Evolutionary conservation across 1,140 invertebrate genomes (phyloP).

Genomic region (Euwallacea fornicatus): DNA sequence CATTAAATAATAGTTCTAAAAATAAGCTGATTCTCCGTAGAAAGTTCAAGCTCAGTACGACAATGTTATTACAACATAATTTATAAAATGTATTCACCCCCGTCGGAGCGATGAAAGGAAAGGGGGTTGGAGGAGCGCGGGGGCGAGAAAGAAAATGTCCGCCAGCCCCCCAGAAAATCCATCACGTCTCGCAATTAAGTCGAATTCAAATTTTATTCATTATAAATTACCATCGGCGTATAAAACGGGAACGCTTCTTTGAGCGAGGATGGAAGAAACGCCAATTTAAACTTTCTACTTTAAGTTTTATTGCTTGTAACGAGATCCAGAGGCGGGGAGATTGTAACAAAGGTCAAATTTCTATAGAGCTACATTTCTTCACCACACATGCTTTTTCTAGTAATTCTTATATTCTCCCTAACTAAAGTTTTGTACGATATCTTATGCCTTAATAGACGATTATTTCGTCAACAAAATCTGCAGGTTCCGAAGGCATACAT

Average conservation of each 20-base stretch:
- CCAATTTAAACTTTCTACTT: slow-evolving; percentile 52
- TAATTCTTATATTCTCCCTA: too few relatives aligned
- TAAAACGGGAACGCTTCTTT: slow-evolving; percentile 50
- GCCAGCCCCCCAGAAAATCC: slow-evolving; percentile 49
- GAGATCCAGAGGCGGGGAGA: slow-evolving; percentile 19
- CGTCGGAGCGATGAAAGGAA: slow-evolving; percentile 22
- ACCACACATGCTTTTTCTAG: too few relatives aligned
- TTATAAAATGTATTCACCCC: slow-evolving; percentile 50
- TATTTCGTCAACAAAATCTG: too few relatives aligned
- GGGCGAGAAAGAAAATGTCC: slow-evolving; percentile 47
- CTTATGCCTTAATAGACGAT: too few relatives aligned
- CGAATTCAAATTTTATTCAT: slow-evolving; percentile 55
- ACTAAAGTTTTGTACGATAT: too few relatives aligned
- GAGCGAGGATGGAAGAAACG: slow-evolving; percentile 49
- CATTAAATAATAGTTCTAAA: too few relatives aligned
- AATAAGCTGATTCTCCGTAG: too few relatives aligned
- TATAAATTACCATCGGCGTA: slow-evolving; percentile 58
- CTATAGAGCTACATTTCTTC: too few relatives aligned
- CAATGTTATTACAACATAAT: slow-evolving; percentile 42
- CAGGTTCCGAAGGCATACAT: too few relatives aligned
- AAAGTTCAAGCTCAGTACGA: slow-evolving; percentile 5
- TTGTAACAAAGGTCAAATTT: neutral
- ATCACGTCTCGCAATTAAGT: slow-evolving; percentile 54
- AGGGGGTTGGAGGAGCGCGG: slow-evolving; percentile 11
- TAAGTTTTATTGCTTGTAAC: slow-evolving; percentile 38